phyloP scores from a whole-genome alignment of 2,113 vertebrate species.

The Bombycilla garrulus region DNA sequence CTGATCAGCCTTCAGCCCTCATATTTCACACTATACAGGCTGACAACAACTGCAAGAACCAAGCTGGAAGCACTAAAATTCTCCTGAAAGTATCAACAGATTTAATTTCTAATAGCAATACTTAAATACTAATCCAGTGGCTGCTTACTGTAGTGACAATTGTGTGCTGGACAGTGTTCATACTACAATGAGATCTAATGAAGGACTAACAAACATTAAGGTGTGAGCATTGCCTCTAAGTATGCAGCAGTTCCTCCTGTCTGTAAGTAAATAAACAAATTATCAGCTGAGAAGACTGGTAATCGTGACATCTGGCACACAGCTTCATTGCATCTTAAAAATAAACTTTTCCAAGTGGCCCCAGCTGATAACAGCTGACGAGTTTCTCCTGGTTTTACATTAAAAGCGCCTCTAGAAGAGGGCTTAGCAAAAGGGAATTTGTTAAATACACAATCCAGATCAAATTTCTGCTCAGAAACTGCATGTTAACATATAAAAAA shows the following conservation, averaged over 20 bases:
- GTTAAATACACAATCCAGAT: not conserved
- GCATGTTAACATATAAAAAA: no score
- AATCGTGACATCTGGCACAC: not conserved
- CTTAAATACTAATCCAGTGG: not conserved
- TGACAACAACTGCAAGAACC: not conserved
- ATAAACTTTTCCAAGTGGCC: not conserved
- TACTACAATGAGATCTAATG: accelerated
- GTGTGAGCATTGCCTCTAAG: not conserved
- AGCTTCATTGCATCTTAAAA: not conserved
- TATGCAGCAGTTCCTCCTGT: not conserved
- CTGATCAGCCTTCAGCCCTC: not conserved
- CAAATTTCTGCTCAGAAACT: not conserved
- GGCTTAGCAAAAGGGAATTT: not conserved
- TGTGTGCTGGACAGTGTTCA: not conserved
- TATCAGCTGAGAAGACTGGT: not conserved
- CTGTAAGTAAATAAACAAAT: not conserved
- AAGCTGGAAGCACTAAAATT: not conserved
- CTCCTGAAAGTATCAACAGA: not conserved
- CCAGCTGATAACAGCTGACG: not conserved
- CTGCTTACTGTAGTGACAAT: not conserved
- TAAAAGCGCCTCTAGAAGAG: not conserved
- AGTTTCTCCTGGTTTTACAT: not conserved
- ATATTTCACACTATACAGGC: not conserved
- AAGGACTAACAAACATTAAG: not conserved
- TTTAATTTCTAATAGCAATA: not conserved